phyloP scores from a whole-genome alignment of 2,888 invertebrate species.

The Nymphalis polychloros region DNA sequence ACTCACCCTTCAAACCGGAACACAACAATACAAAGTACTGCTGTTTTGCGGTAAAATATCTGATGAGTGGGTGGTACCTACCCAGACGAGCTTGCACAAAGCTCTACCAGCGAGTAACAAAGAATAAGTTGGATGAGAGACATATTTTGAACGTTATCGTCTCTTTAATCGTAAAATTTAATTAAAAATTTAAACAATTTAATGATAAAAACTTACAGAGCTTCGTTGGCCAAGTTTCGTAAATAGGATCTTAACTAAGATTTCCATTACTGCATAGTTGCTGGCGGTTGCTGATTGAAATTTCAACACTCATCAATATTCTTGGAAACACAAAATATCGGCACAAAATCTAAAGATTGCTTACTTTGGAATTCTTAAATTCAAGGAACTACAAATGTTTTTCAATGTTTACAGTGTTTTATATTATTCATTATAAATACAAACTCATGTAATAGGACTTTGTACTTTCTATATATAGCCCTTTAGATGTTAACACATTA shows the following conservation, averaged over 20 bases:
- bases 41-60: no score
- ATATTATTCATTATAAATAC: no score
- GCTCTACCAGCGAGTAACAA: no score
- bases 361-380: background rate
- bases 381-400: background rate
- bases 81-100: no score
- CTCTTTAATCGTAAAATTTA: background rate
- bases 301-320: conserved; percentile 8
- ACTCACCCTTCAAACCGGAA: no score
- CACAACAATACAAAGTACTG: no score
- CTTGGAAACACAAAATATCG: background rate
- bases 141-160: background rate
- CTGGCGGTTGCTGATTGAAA: conserved; percentile 7
- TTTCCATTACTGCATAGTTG: conserved; percentile 10
- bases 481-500: no score
- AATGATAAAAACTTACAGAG: background rate
- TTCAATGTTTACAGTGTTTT: no score
- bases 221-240: background rate
- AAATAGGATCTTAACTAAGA: background rate
- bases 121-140: background rate
- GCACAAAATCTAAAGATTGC: background rate
- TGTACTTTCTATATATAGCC: no score
- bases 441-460: no score
- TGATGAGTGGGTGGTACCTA: no score
- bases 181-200: conserved; percentile 6